Base-by-base conservation (phyloP, 2,113 vertebrate species). In the Poicephalus meyeri region DNA sequence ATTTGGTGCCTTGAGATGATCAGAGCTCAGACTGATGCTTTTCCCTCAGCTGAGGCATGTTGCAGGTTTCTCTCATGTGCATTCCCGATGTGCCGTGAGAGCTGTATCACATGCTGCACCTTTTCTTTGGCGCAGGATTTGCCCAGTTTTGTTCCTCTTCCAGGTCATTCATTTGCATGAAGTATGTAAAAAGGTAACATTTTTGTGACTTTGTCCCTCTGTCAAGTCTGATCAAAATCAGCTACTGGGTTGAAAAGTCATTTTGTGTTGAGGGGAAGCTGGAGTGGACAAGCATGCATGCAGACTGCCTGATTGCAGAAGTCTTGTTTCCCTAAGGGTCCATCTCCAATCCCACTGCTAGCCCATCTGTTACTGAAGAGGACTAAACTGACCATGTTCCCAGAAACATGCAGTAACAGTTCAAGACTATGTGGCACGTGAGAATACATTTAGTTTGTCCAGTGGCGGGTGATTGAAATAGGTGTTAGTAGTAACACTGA, bases 321-420 rank as follows among this genome's bases (percentile, higher is more conserved):
- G 6, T 33, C 33, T 81, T 64, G 18, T 71, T 91, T 88, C 81
- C 1, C 0, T 33, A 52, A 68, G 23, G 66, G 46, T 74, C 50
- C 0, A 0, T 2, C 37, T 92, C 35, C 20, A 33, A 21, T 81
- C 46, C 2, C 2, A 20, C 65, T 68, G 26, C 64, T 58, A 3
- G 35, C 21, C 66, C 16, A 53, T 63, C 17, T 42, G 9, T 37
- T 58, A 39, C 41, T 71, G 44, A 33, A 49, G 73, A 72, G 33
- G 31, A 50, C 39, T 46, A 56, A 74, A 81, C n/a, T 68, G 39
- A 71, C 46, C 2, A 2, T 56, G 20, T 74, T 93, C 20, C 35
- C 50, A 47, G 55, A 82, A 88, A 31, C 68, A 63, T 31, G n/a
- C 7, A 35, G n/a, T 66, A 58, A 26, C 18, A 9, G 12, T 65